Evolutionary conservation across 2,113 vertebrate genomes (phyloP).

Genomic region (Anarhynchus alexandrinus): DNA sequence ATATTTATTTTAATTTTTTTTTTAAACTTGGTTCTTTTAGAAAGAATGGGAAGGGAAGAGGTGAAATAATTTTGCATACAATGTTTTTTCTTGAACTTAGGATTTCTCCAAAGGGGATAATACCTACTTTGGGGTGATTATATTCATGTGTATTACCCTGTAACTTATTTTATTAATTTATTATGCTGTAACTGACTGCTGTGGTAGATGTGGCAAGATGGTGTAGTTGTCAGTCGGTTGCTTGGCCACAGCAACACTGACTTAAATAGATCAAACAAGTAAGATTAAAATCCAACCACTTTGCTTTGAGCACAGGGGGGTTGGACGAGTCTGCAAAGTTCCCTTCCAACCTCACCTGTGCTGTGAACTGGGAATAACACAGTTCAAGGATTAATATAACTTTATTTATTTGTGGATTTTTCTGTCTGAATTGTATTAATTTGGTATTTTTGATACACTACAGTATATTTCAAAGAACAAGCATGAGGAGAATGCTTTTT

Average conservation of each 20-base stretch:
- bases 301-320: not conserved
- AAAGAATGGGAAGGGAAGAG: not conserved
- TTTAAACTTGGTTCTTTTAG: not conserved
- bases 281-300: not conserved
- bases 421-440: not conserved
- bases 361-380: not conserved
- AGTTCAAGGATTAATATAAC: fast-evolving
- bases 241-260: not conserved
- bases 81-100: not conserved
- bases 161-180: not conserved
- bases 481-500: not conserved
- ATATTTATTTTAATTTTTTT: not conserved
- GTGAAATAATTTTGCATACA: not conserved
- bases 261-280: not conserved
- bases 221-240: not conserved
- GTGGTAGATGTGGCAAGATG: not conserved
- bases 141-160: not conserved
- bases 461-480: not conserved
- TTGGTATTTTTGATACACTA: not conserved
- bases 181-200: not conserved
- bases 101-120: not conserved
- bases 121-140: not conserved
- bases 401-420: not conserved
- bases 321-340: not conserved
- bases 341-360: not conserved